Percentiles rank a stretch among this genome's conserved stretches.
Conservation (phyloP, 2,113 vertebrate species). For the Serinus canaria region DNA sequence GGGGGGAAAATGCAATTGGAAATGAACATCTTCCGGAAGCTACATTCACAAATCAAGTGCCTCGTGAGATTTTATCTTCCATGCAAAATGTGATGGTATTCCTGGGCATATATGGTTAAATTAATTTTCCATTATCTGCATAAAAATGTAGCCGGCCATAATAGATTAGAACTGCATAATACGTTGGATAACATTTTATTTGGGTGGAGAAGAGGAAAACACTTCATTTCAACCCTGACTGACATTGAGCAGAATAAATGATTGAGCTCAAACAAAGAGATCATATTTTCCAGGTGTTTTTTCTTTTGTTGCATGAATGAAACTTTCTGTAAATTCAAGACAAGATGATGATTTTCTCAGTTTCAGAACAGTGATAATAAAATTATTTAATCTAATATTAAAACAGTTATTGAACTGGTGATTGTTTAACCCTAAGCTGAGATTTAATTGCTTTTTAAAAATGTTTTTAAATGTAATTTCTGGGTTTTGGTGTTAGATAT, state of each 20-base stretch:
- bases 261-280: conserved; percentile 39
- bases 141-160: conserved; percentile 35
- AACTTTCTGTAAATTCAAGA: neutral
- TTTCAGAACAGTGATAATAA: neutral
- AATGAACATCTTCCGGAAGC: conserved; percentile 46
- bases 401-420: neutral
- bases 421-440: neutral
- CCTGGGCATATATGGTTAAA: conserved; percentile 19
- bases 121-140: conserved; percentile 57
- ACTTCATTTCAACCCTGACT: conserved; percentile 24
- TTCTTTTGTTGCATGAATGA: neutral
- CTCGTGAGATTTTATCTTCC: conserved; percentile 41
- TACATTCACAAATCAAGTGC: neutral
- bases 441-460: neutral
- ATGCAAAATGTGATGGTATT: conserved; percentile 17
- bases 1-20: conserved; percentile 31
- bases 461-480: neutral
- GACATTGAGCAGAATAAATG: conserved; percentile 15
- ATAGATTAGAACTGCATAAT: conserved; percentile 42
- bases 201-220: conserved; percentile 32
- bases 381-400: neutral
- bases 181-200: conserved; percentile 21
- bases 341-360: neutral
- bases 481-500: neutral
- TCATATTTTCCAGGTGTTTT: neutral